phyloP scores from a whole-genome alignment of 1,140 invertebrate genomes.

The Procambarus clarkii region DNA sequence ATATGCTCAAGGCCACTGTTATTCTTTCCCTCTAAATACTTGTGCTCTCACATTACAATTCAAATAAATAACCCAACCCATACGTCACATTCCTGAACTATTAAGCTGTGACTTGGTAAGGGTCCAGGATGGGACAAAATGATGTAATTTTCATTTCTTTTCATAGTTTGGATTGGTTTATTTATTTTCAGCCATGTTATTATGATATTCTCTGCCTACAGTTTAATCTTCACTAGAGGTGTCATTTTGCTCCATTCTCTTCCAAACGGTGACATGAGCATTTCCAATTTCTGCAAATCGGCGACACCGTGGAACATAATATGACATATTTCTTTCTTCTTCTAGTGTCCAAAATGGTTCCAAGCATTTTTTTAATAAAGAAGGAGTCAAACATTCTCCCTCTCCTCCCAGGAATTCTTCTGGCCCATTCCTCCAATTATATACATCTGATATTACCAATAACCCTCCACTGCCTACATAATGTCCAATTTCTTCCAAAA shows the following conservation, averaged over 20 bases:
- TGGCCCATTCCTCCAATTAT: slow-evolving; percentile 59
- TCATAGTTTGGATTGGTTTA: no score
- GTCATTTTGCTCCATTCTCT: slow-evolving; percentile 7
- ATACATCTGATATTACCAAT: slow-evolving; percentile 56
- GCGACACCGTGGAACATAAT: slow-evolving; percentile 46
- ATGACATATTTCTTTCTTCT: slow-evolving; percentile 44
- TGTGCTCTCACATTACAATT: no score
- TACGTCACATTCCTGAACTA: no score
- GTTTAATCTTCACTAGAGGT: no score
- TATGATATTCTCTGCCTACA: no score
- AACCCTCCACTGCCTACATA: slow-evolving; percentile 36
- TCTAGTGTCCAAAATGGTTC: slow-evolving; percentile 39
- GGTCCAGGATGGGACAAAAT: no score
- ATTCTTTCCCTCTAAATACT: no score
- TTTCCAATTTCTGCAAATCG: slow-evolving; percentile 55
- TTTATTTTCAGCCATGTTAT: no score
- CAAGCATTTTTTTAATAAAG: slow-evolving; percentile 46
- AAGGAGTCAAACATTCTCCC: slow-evolving; percentile 29
- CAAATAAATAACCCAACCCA: no score
- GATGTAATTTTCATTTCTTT: no score
- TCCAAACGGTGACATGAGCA: slow-evolving; percentile 65
- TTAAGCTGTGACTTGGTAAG: no score
- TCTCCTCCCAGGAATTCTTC: slow-evolving; percentile 57
- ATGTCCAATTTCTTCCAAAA: slow-evolving; percentile 44
- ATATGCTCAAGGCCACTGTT: no score